Evolutionary conservation across 2,888 invertebrate species (phyloP), one percentile per base, ranked within the genome.

Genomic region (Sturmia bella): DNA sequence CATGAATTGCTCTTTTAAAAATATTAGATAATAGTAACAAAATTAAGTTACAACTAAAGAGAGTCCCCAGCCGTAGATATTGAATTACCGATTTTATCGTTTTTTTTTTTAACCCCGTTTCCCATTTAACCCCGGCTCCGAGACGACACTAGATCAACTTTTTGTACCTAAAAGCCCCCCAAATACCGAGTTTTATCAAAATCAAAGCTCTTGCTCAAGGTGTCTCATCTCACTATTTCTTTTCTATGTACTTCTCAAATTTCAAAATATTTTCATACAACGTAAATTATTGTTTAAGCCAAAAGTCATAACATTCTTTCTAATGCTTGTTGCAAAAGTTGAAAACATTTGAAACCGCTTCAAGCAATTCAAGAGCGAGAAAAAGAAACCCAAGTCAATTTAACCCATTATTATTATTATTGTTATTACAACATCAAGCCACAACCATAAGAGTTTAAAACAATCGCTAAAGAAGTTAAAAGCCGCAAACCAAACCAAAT

Each of bases 301-400:
- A 63, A 27, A 70, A 63, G 70, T 63, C 77, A n/a, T 15, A 57
- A 57, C 27, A 41, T 50, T 72, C 50, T 27, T 27, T 64, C 48
- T 52, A 64, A 74, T 19, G 52, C 74, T 52, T 66, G 75, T 75
- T 68, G 72, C 66, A 81, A 73, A 43, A 80, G 59, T 66, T 75
- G 17, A 43, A 72, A 79, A 57, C 37, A 59, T 66, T 72, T 57
- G 15, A 48, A 79, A 72, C 56, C 54, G 68, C 68, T 56, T 32
- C 66, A 68, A 75, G 72, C 72, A 63, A 45, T 17, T 59, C 70
- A 56, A 69, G 37, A 69, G 45, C 19, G 52, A 61, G 43, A 66
- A 56, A 57, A 52, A 3, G 39, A 68, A 76, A 19, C 15, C 7
- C 0, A 57, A 75, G 15, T 39, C 19, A 17, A 41, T 50, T 27